Base-by-base conservation (phyloP, 2,888 invertebrate genomes). In the Petrolisthes cinctipes region DNA sequence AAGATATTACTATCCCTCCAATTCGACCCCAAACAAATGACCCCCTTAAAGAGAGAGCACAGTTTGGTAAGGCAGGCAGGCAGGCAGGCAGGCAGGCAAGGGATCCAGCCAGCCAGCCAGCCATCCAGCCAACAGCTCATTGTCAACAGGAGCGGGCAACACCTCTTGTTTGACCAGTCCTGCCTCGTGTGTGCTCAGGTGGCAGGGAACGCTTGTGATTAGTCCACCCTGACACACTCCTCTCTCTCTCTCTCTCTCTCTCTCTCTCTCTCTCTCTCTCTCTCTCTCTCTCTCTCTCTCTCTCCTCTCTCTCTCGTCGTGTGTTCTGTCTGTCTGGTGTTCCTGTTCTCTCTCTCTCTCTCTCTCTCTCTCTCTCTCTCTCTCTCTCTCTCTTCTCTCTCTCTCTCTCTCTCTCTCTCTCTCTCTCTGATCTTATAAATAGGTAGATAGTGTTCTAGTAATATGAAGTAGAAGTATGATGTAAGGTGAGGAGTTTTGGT, bases 251-350 rank as follows among this genome's bases (percentile, higher is more conserved):
- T 81, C n/a, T 56, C 80, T 81, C 79, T 68, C 82, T 82, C 82
- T 66, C 82, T 66, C 82, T 66, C 82, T 71, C 71, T 68, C 76
- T 75, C 83, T 54, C 73, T 57, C 61, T 61, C 76, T 76, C 78
- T 79, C 78, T 78, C 61, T 76, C 76, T 76, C 54, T 83, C 73
- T 83, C 83, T 75, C 56, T 83, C 83, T 83, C 75, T 83, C 54
- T 83, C 83, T 83, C 73, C 66, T 66, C 66, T 66, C 66, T 66
- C 66, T 66, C 54, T 17, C 14, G 11, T 80, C 80, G 14, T 17
- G 51, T 23, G 51, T 54, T 54, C 56, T 54, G 54, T 54, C 80
- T 80, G 17, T 54, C 80, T 54, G 11, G 5, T 23, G 17, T 17
- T 73, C 51, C n/a, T 9, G 20, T 6, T 17, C 23, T 23, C 6